Percentiles rank a stretch among this genome's conserved stretches.
Evolutionary conservation across 2,113 vertebrate genomes (phyloP).

Genomic region (Bagarius yarrelli): DNA sequence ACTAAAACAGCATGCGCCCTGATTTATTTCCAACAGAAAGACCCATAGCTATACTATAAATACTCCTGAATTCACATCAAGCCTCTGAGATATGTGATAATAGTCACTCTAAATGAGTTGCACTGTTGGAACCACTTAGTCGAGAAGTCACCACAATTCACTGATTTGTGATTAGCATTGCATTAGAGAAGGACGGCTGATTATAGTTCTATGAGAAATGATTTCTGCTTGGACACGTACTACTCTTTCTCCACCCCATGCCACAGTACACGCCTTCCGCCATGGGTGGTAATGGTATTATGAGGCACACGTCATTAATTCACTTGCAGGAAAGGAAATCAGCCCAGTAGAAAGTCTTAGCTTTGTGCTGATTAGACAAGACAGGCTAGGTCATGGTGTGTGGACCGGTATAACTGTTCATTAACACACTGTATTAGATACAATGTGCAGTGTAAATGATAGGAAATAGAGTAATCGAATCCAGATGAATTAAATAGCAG

Average conservation of each 20-base stretch:
- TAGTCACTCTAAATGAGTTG: conserved; percentile 30
- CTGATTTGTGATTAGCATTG: conserved; percentile 31
- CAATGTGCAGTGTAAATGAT: conserved; percentile 19
- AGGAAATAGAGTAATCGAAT: conserved; percentile 31
- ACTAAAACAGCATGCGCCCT: not conserved
- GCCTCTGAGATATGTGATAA: conserved; percentile 20
- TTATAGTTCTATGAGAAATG: conserved; percentile 24
- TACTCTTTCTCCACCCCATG: conserved; percentile 13
- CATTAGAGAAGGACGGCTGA: conserved; percentile 21
- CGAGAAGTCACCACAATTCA: conserved; percentile 24
- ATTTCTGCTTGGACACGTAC: conserved; percentile 24
- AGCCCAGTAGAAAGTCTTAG: conserved; percentile 51
- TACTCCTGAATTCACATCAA: conserved; percentile 37
- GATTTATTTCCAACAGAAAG: not conserved
- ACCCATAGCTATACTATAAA: conserved; percentile 42
- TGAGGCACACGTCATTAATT: conserved; percentile 65
- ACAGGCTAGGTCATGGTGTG: conserved; percentile 37
- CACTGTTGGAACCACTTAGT: conserved; percentile 33
- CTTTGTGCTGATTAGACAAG: conserved; percentile 40
- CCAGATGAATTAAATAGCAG: conserved; percentile 31
- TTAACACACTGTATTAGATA: conserved; percentile 31
- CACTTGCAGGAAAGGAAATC: conserved; percentile 58
- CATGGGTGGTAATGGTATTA: conserved; percentile 60
- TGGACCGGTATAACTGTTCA: conserved; percentile 30
- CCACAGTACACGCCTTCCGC: conserved; percentile 31